A percentile compares a stretch with the other conserved stretches of the same genome.
Conservation (phyloP, 2,113 vertebrate genomes). For the Regulus satrapa region DNA sequence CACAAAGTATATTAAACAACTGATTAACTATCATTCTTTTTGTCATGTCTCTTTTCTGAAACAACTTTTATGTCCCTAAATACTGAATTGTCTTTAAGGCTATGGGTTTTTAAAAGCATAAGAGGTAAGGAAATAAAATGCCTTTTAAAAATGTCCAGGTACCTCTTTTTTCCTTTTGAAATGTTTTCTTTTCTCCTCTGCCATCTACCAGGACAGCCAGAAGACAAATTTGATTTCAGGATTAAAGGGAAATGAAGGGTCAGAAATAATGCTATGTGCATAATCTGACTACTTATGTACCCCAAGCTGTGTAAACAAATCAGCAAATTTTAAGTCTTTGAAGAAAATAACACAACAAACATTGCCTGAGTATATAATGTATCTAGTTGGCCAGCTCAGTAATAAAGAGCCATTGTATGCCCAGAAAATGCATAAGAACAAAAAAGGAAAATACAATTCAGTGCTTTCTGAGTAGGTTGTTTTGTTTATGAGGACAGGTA, state of each 20-base stretch:
- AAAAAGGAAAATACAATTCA: background rate
- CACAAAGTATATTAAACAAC: background rate
- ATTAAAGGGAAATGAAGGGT: background rate
- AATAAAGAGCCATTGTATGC: background rate
- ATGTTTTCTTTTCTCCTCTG: background rate
- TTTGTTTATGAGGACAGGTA: background rate
- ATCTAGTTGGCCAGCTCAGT: background rate
- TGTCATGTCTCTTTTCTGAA: background rate
- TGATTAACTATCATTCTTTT: background rate
- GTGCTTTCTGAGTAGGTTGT: background rate
- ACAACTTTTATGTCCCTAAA: background rate
- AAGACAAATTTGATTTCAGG: background rate
- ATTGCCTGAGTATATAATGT: background rate
- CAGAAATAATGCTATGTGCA: background rate
- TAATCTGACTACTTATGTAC: background rate
- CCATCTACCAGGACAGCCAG: background rate
- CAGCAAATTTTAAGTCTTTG: background rate
- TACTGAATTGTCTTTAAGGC: background rate
- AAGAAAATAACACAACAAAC: background rate
- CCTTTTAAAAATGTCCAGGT: background rate
- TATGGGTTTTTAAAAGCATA: accelerated
- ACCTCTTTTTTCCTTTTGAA: background rate
- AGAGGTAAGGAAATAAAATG: background rate
- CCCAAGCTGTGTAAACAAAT: constrained; percentile 24
- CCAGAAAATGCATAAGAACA: background rate